phyloP scores from a whole-genome alignment of 2,888 invertebrate genomes.

The Cylindroiulus punctatus region DNA sequence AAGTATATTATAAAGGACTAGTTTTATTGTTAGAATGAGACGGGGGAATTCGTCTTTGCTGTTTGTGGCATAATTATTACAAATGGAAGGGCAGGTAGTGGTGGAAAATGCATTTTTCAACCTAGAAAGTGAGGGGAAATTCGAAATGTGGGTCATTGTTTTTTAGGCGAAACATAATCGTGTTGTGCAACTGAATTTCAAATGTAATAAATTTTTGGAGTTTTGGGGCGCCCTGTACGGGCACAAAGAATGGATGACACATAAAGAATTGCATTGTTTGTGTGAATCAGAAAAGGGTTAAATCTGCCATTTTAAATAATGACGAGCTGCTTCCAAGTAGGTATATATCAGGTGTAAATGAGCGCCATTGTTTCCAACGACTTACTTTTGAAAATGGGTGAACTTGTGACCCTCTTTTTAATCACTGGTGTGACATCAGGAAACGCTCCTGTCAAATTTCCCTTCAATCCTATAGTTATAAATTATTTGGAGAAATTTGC shows the following conservation, averaged over 20 bases:
- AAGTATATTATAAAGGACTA: too few relatives aligned
- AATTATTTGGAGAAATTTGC: too few relatives aligned
- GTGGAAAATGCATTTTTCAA: too few relatives aligned
- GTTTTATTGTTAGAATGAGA: too few relatives aligned
- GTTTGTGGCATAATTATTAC: too few relatives aligned
- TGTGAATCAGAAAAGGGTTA: constrained; percentile 10
- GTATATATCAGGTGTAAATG: background rate
- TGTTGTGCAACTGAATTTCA: too few relatives aligned
- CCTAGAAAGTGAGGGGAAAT: too few relatives aligned
- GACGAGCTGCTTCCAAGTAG: background rate
- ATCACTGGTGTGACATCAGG: constrained; percentile 9
- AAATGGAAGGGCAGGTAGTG: too few relatives aligned
- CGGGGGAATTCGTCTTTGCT: too few relatives aligned
- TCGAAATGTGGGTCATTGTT: too few relatives aligned
- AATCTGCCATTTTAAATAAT: background rate
- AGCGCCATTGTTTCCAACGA: background rate
- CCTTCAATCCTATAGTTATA: background rate
- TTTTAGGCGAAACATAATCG: too few relatives aligned
- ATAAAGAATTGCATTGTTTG: constrained; percentile 20
- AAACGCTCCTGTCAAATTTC: constrained; percentile 1
- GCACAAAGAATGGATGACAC: background rate
- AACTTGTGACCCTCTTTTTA: constrained; percentile 17
- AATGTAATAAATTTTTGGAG: too few relatives aligned
- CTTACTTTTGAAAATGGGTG: constrained; percentile 24
- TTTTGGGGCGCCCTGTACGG: background rate